These are phyloP conservation scores for Acromyrmex heyeri DNA, from an alignment of 1,140 invertebrate species.

Conservation along the genomic window DNA sequence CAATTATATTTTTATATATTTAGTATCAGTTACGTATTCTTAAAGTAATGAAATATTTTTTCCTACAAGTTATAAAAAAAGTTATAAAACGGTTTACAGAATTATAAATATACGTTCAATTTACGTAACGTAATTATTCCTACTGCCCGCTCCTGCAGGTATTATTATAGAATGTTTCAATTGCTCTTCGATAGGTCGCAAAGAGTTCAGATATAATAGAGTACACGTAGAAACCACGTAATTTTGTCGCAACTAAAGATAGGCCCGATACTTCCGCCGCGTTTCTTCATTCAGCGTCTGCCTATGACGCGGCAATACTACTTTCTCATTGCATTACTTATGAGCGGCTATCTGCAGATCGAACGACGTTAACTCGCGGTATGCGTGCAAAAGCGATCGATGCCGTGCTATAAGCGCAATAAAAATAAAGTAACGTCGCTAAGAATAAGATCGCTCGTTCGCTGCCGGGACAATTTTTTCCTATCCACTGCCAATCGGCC, in stretches of 20 bases:
- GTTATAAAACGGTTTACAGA: background rate
- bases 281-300: slow-evolving; percentile 36
- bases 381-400: slow-evolving; percentile 22
- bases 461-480: background rate
- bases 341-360: slow-evolving; percentile 28
- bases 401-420: slow-evolving; percentile 21
- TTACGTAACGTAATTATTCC: background rate
- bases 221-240: background rate
- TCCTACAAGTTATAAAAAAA: background rate
- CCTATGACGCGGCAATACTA: slow-evolving; percentile 34
- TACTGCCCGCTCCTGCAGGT: too few species aligned
- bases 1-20: background rate
- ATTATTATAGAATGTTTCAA: background rate
- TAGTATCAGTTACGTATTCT: background rate
- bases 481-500: background rate
- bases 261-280: slow-evolving; percentile 1
- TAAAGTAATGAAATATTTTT: background rate
- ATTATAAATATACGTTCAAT: background rate
- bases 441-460: slow-evolving; percentile 36
- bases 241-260: slow-evolving; percentile 41
- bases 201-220: background rate
- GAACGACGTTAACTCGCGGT: slow-evolving; percentile 42
- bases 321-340: slow-evolving; percentile 50
- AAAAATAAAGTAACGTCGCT: slow-evolving; percentile 45
- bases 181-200: background rate